Evolutionary conservation across 2,888 invertebrate genomes (phyloP).

Genomic region (Mimachlamys varia): DNA sequence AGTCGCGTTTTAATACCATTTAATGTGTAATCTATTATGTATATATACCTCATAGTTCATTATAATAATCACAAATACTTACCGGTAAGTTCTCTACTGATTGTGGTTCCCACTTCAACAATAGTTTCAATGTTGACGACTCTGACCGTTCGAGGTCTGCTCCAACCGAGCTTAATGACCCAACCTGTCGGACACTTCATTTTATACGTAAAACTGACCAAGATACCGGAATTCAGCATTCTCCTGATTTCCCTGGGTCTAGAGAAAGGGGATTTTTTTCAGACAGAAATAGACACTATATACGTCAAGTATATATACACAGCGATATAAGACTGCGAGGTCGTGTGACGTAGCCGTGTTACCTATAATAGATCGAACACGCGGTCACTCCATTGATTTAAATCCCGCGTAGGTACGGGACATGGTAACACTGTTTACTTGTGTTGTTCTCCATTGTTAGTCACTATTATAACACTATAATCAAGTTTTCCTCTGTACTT

Average conservation of each 20-base stretch:
- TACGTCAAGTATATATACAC: neutral
- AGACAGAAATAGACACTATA: neutral
- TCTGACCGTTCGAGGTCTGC: neutral
- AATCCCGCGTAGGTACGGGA: neutral
- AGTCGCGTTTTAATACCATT: too few species aligned
- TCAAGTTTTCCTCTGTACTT: neutral
- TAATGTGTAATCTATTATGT: too few species aligned
- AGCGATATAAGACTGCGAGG: neutral
- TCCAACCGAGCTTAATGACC: neutral
- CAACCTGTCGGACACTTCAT: neutral
- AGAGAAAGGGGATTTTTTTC: neutral
- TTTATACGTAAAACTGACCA: neutral
- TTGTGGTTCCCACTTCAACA: neutral
- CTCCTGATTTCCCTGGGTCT: neutral
- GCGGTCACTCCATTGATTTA: neutral
- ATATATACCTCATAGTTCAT: too few species aligned
- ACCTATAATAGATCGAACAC: neutral
- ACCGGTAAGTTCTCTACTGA: neutral
- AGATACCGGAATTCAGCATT: neutral
- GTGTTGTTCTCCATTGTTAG: neutral
- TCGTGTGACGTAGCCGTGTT: neutral
- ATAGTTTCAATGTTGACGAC: neutral
- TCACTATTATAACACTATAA: neutral
- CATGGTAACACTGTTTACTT: slow-evolving; percentile 3
- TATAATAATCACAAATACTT: neutral